These are phyloP conservation scores for Fulmarus glacialis DNA, from an alignment of 2,113 vertebrate species.

Conservation along the genomic window DNA sequence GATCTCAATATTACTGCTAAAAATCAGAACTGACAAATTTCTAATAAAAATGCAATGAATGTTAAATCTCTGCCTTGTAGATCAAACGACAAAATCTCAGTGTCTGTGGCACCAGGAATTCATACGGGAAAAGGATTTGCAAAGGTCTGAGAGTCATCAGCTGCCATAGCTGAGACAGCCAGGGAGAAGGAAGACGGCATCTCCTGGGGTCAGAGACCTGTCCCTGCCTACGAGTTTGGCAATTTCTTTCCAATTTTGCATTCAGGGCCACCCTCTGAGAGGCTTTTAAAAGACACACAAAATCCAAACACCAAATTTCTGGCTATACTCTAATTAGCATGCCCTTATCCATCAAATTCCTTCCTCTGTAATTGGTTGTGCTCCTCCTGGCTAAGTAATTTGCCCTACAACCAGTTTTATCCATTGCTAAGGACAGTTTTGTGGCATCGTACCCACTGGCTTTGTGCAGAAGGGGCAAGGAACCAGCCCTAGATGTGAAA, in stretches of 20 bases:
- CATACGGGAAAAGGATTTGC: neutral
- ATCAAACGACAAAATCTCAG: neutral
- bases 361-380: neutral
- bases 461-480: neutral
- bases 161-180: neutral
- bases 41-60: neutral
- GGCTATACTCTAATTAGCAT: neutral
- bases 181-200: neutral
- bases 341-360: neutral
- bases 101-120: neutral
- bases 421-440: neutral
- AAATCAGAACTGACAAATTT: neutral
- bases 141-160: neutral
- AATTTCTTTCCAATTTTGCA: neutral
- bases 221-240: fast-evolving
- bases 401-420: neutral
- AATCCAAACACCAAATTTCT: neutral
- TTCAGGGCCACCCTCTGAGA: neutral
- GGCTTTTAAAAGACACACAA: neutral
- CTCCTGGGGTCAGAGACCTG: neutral
- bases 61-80: neutral
- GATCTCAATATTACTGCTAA: neutral
- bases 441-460: neutral
- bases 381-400: neutral
- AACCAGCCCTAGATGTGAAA: neutral